phyloP scores from a whole-genome alignment of 2,888 invertebrate genomes.

The Ellobium chinense region DNA sequence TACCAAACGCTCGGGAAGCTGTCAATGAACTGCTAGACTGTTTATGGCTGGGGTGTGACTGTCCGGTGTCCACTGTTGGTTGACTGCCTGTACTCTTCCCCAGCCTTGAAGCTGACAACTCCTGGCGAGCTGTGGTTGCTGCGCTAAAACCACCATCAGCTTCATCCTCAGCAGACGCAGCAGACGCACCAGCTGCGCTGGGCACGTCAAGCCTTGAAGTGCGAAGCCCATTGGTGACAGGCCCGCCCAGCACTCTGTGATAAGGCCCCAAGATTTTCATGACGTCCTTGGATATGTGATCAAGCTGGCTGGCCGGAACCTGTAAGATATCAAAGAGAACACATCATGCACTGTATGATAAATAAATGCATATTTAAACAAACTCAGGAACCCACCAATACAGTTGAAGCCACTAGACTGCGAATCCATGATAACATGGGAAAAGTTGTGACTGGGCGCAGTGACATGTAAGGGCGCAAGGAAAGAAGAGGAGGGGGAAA shows the following conservation, averaged over 20 bases:
- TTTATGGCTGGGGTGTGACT: background rate
- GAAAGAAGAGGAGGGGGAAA: background rate
- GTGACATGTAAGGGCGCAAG: background rate
- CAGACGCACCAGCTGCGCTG: background rate
- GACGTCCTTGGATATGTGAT: slow-evolving; percentile 16
- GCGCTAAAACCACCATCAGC: too few relatives aligned
- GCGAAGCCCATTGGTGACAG: background rate
- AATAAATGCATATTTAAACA: too few relatives aligned
- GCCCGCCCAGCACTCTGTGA: background rate
- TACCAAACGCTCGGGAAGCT: background rate
- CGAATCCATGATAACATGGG: too few relatives aligned
- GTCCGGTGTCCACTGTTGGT: slow-evolving; percentile 4
- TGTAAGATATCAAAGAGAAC: background rate
- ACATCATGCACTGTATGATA: background rate
- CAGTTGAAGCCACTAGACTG: too few relatives aligned
- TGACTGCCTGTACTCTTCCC: background rate
- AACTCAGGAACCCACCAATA: too few relatives aligned
- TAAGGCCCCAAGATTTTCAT: slow-evolving; percentile 19
- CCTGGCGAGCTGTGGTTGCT: background rate
- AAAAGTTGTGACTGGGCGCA: background rate
- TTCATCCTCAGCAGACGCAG: background rate
- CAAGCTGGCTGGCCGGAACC: slow-evolving; percentile 16
- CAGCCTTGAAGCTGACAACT: background rate
- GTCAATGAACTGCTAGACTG: slow-evolving; percentile 11
- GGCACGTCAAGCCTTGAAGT: background rate